A percentile compares a stretch with the other conserved stretches of the same genome.
phyloP scores from a whole-genome alignment of 2,888 invertebrate genomes.

The Epiblema foenella region DNA sequence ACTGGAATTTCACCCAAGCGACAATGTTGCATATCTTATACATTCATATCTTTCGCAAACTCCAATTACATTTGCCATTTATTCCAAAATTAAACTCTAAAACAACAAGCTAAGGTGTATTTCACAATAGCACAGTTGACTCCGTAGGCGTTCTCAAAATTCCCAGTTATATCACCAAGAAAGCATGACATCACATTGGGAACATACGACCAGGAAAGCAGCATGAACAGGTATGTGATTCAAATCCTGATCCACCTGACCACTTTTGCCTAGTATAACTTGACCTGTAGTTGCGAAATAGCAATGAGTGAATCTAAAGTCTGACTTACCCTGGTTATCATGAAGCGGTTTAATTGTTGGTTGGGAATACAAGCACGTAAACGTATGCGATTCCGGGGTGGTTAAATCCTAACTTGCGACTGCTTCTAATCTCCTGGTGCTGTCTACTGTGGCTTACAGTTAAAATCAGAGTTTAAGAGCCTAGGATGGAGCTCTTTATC shows the following conservation, averaged over 20 bases:
- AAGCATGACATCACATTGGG: conserved; percentile 27
- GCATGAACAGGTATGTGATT: conserved; percentile 2
- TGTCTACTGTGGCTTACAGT: conserved; percentile 34
- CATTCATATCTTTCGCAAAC: not conserved
- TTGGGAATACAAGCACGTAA: conserved; percentile 13
- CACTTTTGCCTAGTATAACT: not conserved
- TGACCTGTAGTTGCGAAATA: not conserved
- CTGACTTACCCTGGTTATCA: not conserved
- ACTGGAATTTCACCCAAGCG: conserved; percentile 1
- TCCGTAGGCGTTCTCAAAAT: not conserved
- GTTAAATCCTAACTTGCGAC: conserved; percentile 34
- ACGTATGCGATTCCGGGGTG: conserved; percentile 41
- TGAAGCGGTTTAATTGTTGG: not conserved
- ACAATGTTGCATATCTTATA: conserved; percentile 6
- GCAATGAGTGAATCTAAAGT: not conserved
- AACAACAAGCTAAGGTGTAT: not conserved
- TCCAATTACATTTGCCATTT: not conserved
- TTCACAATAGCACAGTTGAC: not conserved
- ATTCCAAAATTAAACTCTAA: not conserved
- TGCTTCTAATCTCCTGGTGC: conserved; percentile 37
- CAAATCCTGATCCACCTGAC: not conserved
- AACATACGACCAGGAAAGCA: conserved; percentile 31
- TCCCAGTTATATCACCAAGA: conserved; percentile 13
- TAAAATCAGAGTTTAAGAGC: conserved; percentile 31
- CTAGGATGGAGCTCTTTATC: not conserved